phyloP scores from a whole-genome alignment of 2,797 vertebrate species.

The Tokudaia tokunoshimensis region DNA sequence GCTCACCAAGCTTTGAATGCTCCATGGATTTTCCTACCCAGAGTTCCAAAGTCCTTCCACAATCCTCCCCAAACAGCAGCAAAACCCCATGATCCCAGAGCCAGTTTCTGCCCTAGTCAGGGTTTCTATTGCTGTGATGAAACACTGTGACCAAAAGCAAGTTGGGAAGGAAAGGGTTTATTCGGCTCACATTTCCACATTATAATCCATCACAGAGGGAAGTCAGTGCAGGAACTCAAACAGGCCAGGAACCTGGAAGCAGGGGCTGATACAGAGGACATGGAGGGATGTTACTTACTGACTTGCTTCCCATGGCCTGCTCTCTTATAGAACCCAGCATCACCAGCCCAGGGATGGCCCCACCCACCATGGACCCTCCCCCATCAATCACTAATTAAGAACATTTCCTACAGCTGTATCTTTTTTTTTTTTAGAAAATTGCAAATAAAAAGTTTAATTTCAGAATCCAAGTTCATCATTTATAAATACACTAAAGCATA shows the following conservation, averaged over 20 bases:
- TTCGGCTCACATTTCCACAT: background rate
- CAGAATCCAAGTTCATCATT: too few relatives aligned
- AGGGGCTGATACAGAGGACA: background rate
- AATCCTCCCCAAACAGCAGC: background rate
- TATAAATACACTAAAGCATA: too few relatives aligned
- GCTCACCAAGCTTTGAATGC: background rate
- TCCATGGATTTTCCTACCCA: background rate
- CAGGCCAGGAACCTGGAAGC: background rate
- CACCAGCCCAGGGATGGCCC: background rate
- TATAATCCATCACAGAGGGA: background rate
- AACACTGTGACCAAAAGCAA: background rate
- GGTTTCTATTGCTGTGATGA: background rate
- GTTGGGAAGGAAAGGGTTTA: background rate
- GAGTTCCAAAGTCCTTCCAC: background rate
- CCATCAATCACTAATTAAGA: background rate
- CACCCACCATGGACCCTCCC: background rate
- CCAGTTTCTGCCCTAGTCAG: background rate
- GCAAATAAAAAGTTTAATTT: too few relatives aligned
- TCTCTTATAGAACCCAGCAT: background rate
- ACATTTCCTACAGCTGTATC: background rate
- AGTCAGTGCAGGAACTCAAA: background rate
- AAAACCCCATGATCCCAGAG: background rate
- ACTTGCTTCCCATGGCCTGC: background rate
- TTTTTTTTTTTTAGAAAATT: too few relatives aligned
- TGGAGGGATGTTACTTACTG: background rate